Base-by-base conservation (phyloP, 1,140 invertebrate species). In the Bicyclus anynana region DNA sequence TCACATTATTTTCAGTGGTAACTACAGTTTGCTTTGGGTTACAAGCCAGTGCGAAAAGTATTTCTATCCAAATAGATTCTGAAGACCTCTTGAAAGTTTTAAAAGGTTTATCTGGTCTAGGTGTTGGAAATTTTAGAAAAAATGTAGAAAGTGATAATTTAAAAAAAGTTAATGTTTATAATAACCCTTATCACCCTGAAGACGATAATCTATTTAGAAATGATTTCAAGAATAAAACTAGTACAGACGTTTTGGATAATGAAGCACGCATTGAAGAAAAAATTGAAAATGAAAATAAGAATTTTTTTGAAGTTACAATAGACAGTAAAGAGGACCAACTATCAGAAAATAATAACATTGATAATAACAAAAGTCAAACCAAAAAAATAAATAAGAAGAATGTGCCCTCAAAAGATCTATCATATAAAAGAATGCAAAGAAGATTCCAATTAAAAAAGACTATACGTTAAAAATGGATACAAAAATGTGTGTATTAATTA, bases 151-250 rank as follows among this genome's bases (percentile, higher is more conserved):
- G n/a, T n/a, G n/a, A n/a, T n/a, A n/a, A n/a, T n/a, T n/a, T n/a
- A n/a, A n/a, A n/a, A n/a, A n/a, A n/a, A n/a, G n/a, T n/a, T n/a
- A n/a, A n/a, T n/a, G 18, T 20, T 2, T 21, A 21, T 12, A 46
- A 46, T n/a, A 46, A 46, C 18, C 42, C 42, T 21, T 46, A 46
- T 13, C 42, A 46, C 5, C 42, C 42, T 1, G 42, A 46, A 46
- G 42, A 46, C 16, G 42, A 46, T 5, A 17, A 17, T 13, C 4
- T 37, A 12, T 17, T 6, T 17, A 16, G 17, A 18, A 40, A 40
- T 7, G 37, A 40, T n/a, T 6, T 26, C 1, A 47, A 23, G 2
- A 47, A 47, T 2, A 16, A 14, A 26, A 47, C 5, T 7, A 47
- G 14, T 0, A 2, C 1, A 6, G 17, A n/a, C 1, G 13, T 27